A percentile compares a stretch with the other conserved stretches of the same genome.
Conservation (phyloP, 1,140 invertebrate genomes). For the Listronotus oregonensis region DNA sequence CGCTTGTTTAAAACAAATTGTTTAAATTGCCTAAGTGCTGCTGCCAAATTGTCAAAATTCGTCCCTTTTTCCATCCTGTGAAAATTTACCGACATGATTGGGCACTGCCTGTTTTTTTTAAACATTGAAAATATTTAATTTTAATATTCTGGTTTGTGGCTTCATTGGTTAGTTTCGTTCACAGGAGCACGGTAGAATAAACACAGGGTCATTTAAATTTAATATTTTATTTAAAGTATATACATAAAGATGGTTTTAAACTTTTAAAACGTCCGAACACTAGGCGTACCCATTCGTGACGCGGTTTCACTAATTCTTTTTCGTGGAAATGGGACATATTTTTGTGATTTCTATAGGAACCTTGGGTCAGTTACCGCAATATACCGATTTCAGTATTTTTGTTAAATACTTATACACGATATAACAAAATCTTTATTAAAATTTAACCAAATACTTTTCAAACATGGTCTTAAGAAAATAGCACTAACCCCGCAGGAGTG, state of each 20-base stretch:
- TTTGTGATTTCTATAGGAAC: too few species aligned
- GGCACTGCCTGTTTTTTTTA: slow-evolving; percentile 7
- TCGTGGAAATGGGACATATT: too few species aligned
- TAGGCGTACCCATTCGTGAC: slow-evolving; percentile 48
- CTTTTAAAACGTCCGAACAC: slow-evolving; percentile 46
- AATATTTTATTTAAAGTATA: background rate
- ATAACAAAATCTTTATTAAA: too few species aligned
- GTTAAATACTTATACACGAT: too few species aligned
- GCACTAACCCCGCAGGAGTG: too few species aligned
- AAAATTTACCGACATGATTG: background rate
- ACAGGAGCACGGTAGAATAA: slow-evolving; percentile 52
- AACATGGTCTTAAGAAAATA: too few species aligned
- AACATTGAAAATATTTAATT: too few species aligned
- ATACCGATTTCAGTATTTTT: too few species aligned
- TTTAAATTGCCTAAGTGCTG: slow-evolving; percentile 9
- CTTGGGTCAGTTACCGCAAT: too few species aligned
- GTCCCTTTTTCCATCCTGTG: slow-evolving; percentile 37
- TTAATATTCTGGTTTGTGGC: too few species aligned
- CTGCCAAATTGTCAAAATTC: slow-evolving; percentile 19
- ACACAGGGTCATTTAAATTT: background rate
- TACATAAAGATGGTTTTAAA: slow-evolving; percentile 3
- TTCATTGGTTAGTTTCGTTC: slow-evolving; percentile 37
- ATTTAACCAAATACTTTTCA: too few species aligned
- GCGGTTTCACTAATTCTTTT: background rate
- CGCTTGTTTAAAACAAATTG: slow-evolving; percentile 10